Base-by-base conservation (phyloP, 2,113 vertebrate species). In the Climacteris rufus region DNA sequence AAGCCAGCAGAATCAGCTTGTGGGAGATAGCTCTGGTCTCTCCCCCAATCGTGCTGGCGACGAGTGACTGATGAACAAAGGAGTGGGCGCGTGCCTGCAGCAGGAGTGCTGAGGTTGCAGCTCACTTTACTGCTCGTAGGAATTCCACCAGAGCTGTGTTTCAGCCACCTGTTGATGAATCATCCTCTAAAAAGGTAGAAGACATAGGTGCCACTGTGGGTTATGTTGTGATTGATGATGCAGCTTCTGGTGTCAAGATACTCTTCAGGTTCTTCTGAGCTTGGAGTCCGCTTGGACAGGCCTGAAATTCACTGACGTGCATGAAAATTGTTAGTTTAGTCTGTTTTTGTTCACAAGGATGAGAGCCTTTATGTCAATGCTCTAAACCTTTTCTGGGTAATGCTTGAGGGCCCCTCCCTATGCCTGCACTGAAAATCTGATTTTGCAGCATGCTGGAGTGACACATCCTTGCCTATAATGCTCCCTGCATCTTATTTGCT, bases 91-190 rank as follows among this genome's bases (percentile, higher is more conserved):
- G 13, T 61, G 80, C 8, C 2, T 76, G 75, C 66, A 65, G 92
- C 0, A 0, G 45, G 57, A 89, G 37, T 87, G 77, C 77, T 79
- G 77, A 74, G 80, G 37, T n/a, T 79, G 77, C 81, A 65, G 61
- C 72, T 94, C 60, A 8, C 66, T 69, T 64, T 22, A 35, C 39
- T 76, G 19, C 24, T 47, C 42, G 45, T 71, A 52, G 47, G 72
- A 71, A 78, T 93, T 94, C 82, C 23, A 21, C 47, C 63, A 86
- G 72, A 52, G 28, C 65, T 12, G 1, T 39, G 39, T 44, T 70
- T 85, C 75, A 90, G 42, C 64, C 68, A 91, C 95, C 66, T 94
- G 89, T 95, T 95, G 82, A 61, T 79, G 74, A 87, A 83, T 91
- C 76, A 52, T 76, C 53, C 45, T 76, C 78, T 94, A 25, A 64